A percentile compares a stretch with the other conserved stretches of the same genome.
Evolutionary conservation across 2,888 invertebrate species (phyloP).

Genomic region (Dryococelus australis): DNA sequence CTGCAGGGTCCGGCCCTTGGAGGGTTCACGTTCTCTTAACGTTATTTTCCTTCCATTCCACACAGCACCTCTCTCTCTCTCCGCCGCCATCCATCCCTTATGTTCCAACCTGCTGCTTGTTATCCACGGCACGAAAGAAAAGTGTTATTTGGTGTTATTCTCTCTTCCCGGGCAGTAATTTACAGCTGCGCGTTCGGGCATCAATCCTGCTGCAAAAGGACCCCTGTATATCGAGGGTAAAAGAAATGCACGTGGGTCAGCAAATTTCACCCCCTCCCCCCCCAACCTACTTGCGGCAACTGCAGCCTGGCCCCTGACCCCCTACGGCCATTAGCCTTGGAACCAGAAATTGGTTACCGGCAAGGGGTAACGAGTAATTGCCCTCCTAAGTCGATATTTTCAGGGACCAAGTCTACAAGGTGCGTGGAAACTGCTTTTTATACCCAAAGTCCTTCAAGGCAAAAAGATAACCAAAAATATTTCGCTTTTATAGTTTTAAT

Average conservation of each 20-base stretch:
- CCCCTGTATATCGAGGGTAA: neutral
- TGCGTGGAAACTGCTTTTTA: neutral
- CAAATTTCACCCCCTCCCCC: slow-evolving; percentile 5
- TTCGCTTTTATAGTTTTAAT: neutral
- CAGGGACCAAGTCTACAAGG: neutral
- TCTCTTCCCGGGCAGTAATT: slow-evolving; percentile 44
- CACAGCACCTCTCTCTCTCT: slow-evolving; percentile 42
- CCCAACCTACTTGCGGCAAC: slow-evolving; percentile 28
- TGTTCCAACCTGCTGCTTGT: slow-evolving; percentile 44
- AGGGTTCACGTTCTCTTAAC: slow-evolving; percentile 26
- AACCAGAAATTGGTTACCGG: slow-evolving; percentile 43
- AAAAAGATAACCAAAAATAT: neutral
- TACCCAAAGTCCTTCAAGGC: neutral
- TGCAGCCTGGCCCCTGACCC: slow-evolving; percentile 42
- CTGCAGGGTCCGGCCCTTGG: neutral
- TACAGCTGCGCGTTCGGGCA: slow-evolving; percentile 43
- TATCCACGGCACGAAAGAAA: slow-evolving; percentile 45
- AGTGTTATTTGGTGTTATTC: slow-evolving; percentile 46
- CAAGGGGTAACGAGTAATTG: slow-evolving; percentile 43
- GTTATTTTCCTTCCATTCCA: slow-evolving; percentile 36
- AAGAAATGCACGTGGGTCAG: slow-evolving; percentile 20
- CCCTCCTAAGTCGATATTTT: slow-evolving; percentile 37
- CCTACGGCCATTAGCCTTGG: slow-evolving; percentile 43
- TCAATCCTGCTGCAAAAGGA: slow-evolving; percentile 42
- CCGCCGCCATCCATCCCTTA: slow-evolving; percentile 37